A percentile compares a stretch with the other conserved stretches of the same genome.
Evolutionary conservation across 2,113 vertebrate species (phyloP).

Genomic region (Saccopteryx leptura): DNA sequence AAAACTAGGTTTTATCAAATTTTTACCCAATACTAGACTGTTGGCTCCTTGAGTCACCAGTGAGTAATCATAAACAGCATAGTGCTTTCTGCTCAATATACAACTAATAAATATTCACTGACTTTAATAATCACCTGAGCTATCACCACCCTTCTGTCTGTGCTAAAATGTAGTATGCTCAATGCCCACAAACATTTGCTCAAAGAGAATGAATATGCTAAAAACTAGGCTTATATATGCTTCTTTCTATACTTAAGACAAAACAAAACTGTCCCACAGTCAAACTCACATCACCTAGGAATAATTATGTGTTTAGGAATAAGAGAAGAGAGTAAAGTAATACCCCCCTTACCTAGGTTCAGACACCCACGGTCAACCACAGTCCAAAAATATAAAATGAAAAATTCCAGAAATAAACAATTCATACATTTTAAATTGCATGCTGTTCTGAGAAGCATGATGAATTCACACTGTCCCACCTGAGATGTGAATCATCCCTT

Average conservation of each 20-base stretch:
- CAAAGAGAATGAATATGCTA: background rate
- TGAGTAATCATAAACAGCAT: background rate
- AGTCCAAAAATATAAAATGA: background rate
- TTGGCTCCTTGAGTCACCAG: constrained; percentile 2
- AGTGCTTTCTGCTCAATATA: background rate
- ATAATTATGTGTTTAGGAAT: background rate
- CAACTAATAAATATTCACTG: background rate
- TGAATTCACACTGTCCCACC: background rate
- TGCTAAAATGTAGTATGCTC: constrained; percentile 1
- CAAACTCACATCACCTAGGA: background rate
- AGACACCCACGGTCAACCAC: too few species aligned
- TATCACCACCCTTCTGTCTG: background rate
- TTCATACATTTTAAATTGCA: background rate
- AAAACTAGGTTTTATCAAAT: background rate
- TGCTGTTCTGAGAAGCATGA: background rate
- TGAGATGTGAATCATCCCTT: background rate
- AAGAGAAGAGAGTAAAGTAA: background rate
- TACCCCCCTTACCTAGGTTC: background rate
- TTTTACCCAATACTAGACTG: background rate
- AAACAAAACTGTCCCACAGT: constrained; percentile 23
- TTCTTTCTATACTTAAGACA: background rate
- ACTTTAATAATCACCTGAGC: background rate
- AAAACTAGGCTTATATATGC: background rate
- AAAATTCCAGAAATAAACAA: background rate
- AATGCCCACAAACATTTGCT: constrained; percentile 11